These are phyloP conservation scores for Anthoptus insignis DNA, from an alignment of 2,888 invertebrate species.

Conservation along the genomic window DNA sequence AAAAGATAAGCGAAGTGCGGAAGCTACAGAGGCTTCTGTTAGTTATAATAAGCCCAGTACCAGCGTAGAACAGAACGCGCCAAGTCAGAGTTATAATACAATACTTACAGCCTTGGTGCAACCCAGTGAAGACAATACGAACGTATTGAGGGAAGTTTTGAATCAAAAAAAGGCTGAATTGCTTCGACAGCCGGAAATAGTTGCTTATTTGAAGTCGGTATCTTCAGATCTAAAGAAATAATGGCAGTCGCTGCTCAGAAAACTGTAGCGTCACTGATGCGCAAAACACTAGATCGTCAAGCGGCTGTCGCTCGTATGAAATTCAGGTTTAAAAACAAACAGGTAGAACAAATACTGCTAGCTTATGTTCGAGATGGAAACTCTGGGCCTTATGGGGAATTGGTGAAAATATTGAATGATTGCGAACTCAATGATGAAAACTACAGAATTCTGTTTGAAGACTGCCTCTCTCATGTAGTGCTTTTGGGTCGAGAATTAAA, in stretches of 20 bases:
- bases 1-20: conserved; percentile 79
- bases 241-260: conserved; percentile 78
- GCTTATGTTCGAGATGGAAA: conserved; percentile 71
- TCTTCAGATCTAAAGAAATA: conserved; percentile 76
- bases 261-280: conserved; percentile 77
- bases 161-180: conserved; percentile 81
- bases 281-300: conserved; percentile 75
- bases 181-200: conserved; percentile 79
- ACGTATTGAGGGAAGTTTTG: conserved; percentile 76
- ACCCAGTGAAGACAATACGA: conserved; percentile 71
- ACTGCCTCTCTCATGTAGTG: conserved; percentile 74
- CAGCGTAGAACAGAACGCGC: conserved; percentile 66
- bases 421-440: conserved; percentile 76
- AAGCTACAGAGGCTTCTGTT: conserved; percentile 62
- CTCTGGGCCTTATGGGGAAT: conserved; percentile 74
- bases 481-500: conserved; percentile 70
- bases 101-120: not conserved
- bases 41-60: conserved; percentile 75
- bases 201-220: conserved; percentile 74
- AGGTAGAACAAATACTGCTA: conserved; percentile 77
- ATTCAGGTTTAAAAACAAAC: conserved; percentile 73
- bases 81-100: conserved; percentile 46
- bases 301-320: conserved; percentile 71
- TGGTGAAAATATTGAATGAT: conserved; percentile 78
- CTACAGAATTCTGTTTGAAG: conserved; percentile 72